Evolutionary conservation across 2,888 invertebrate species (phyloP).

Genomic region (Baronia brevicornis): DNA sequence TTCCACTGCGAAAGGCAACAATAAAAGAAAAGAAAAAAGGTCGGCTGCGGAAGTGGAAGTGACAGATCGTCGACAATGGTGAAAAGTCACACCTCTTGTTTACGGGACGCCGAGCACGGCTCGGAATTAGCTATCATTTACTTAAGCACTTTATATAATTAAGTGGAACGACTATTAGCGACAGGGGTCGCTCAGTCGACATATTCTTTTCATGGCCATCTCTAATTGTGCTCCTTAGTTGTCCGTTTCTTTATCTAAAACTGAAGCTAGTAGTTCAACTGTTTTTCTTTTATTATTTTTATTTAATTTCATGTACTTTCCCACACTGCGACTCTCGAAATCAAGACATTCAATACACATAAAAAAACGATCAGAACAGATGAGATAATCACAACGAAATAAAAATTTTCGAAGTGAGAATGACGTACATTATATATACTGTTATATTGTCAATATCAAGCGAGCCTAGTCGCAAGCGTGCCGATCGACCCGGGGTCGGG

Average conservation of each 20-base stretch:
- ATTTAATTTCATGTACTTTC: no score
- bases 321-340: no score
- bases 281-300: constrained; percentile 1
- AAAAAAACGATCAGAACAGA: no score
- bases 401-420: no score
- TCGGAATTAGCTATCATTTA: constrained; percentile 72
- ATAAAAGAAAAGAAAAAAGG: constrained; percentile 58
- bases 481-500: no score
- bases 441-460: no score
- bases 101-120: constrained; percentile 54
- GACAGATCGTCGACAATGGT: constrained; percentile 72
- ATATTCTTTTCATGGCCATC: constrained; percentile 51
- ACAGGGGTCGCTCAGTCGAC: constrained; percentile 39
- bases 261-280: no score
- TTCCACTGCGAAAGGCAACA: constrained; percentile 67
- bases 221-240: constrained; percentile 51
- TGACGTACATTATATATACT: no score
- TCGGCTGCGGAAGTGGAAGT: constrained; percentile 63
- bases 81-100: constrained; percentile 74
- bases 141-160: constrained; percentile 74
- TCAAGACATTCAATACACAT: no score
- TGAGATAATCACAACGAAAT: no score
- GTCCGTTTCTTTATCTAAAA: constrained; percentile 18
- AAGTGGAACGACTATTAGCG: constrained; percentile 60
- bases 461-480: no score